Evolutionary conservation across 2,113 vertebrate species (phyloP).

Genomic region (Brienomyrus brachyistius): DNA sequence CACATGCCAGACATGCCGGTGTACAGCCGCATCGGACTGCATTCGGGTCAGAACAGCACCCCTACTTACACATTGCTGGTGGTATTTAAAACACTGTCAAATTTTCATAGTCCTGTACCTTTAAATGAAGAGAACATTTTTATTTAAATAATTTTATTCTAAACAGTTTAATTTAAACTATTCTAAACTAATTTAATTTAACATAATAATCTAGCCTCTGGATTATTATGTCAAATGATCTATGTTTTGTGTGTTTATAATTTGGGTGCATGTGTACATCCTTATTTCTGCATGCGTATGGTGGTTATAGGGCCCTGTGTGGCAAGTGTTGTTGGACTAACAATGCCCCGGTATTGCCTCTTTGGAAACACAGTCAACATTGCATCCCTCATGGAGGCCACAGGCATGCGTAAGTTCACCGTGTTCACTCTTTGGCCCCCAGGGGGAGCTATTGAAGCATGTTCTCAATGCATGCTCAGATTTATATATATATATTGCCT

Average conservation of each 20-base stretch:
- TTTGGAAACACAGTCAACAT: constrained; percentile 69
- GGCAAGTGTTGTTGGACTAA: constrained; percentile 67
- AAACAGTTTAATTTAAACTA: neutral
- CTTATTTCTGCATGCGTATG: neutral
- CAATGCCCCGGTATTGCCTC: constrained; percentile 71
- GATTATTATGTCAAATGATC: neutral
- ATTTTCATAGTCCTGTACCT: neutral
- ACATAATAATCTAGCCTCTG: neutral
- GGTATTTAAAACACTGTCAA: neutral
- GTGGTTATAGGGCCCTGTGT: constrained; percentile 55
- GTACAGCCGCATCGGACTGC: constrained; percentile 65
- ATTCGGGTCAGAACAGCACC: constrained; percentile 54
- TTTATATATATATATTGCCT: neutral
- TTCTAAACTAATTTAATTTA: neutral
- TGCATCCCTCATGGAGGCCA: constrained; percentile 66
- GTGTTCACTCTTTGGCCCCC: neutral
- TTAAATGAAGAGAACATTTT: neutral
- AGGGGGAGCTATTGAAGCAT: neutral
- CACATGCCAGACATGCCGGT: constrained; percentile 71
- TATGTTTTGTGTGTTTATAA: neutral
- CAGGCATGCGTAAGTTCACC: constrained; percentile 56
- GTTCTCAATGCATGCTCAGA: no score
- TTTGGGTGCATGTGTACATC: neutral
- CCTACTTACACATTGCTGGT: neutral
- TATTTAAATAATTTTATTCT: neutral